Conservation (phyloP, 30 jellyfish, hydroid and myxozoan genomes). For the Cassiopea andromeda region DNA sequence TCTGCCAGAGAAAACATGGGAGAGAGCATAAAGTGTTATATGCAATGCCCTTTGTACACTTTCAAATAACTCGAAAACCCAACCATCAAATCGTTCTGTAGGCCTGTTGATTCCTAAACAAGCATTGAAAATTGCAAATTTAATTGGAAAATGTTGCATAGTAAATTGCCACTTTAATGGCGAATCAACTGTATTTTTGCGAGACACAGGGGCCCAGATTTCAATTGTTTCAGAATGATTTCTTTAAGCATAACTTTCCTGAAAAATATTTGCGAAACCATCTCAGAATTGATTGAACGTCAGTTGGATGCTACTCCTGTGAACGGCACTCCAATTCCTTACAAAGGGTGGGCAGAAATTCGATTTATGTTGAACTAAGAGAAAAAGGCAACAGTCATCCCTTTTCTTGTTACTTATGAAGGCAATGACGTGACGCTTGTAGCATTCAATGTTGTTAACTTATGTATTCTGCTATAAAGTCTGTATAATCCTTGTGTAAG, state of each 20-base stretch:
- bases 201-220: constrained; percentile 75
- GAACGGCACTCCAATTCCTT: constrained; percentile 40
- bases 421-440: constrained; percentile 7
- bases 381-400: not conserved
- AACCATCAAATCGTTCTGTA: not conserved
- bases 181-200: constrained; percentile 2
- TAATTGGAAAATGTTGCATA: constrained; percentile 42
- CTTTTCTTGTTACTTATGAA: constrained; percentile 25
- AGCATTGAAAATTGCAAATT: constrained; percentile 5
- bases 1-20: constrained; percentile 42
- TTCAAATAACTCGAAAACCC: not conserved
- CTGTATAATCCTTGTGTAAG: too few relatives aligned
- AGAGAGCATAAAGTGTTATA: constrained; percentile 5
- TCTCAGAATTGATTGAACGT: constrained; percentile 13
- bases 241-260: constrained; percentile 34
- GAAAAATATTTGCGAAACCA: not conserved
- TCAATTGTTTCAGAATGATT: constrained; percentile 32
- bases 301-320: constrained; percentile 31
- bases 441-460: constrained; percentile 28
- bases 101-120: constrained; percentile 49
- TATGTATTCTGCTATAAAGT: too few relatives aligned
- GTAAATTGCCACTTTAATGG: constrained; percentile 26
- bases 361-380: not conserved
- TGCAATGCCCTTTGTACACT: constrained; percentile 46
- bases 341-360: not conserved